Evolutionary conservation across 2,888 invertebrate genomes (phyloP), one percentile per base, ranked within the genome.

Genomic region (Orthosia gracilis): DNA sequence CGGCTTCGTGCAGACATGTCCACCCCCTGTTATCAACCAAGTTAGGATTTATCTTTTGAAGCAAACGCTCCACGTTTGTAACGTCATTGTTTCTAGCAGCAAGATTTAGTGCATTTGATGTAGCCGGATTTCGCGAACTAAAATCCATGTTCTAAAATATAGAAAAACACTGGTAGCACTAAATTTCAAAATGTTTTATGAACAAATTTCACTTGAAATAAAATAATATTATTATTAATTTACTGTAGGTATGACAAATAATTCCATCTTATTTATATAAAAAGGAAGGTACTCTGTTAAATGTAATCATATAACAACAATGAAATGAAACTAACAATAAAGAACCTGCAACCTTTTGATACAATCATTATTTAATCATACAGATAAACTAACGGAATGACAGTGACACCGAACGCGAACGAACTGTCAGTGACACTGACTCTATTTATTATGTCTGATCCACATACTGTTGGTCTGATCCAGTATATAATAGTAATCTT

Each of bases 1-100:
- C 96, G 2, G 97, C 97, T 91, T 97, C 97, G 67, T 97, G 97
- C 2, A 97, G 90, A 71, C 96, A 95, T 0, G 97, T 97, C 96
- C 97, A 97, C 11, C 97, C 97, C 86, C 97, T 92, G 76, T 97
- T 96, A 83, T 97, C 97, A 12, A 94, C 92, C 75, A 93, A 93
- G 84, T 96, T 96, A 2, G 96, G 95, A 86, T 96, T 96, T 50
- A 94, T 92, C 87, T 94, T 96, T 73, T 92, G 90, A 2, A 97
- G 88, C 68, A 96, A 87, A 58, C 91, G 86, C 47, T 90, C 90
- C 13, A 97, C 93, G 62, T 89, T 89, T 49, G 84, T 79, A 2
- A 92, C 89, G 82, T 96, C 93, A 79, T 96, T 95, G 4, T 89
- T 89, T 82, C 96, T 92, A 18, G 97, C 96, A 62, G 97, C 96